Conservation (phyloP, 2,797 vertebrate genomes). For the Schizopygopsis pylzovi region DNA sequence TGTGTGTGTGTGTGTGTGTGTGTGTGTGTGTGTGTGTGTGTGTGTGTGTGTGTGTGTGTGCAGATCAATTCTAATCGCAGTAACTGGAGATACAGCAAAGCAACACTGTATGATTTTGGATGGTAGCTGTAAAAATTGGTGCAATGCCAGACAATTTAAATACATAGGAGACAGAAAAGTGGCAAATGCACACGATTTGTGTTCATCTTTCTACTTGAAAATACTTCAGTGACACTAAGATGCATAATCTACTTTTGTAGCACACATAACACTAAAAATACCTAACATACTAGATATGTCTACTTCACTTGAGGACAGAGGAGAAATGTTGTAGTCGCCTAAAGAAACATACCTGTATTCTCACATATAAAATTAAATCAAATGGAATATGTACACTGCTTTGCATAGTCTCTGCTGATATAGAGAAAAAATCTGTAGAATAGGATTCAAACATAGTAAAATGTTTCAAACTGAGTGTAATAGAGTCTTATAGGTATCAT, state of each 20-base stretch:
- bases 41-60: neutral
- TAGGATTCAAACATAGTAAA: neutral
- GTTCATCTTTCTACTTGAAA: neutral
- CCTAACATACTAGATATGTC: neutral
- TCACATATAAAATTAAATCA: no score
- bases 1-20: no score
- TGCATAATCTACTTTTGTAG: neutral
- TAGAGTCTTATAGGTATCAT: neutral
- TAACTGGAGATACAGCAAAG: neutral
- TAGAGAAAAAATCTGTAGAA: neutral
- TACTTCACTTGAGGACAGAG: neutral
- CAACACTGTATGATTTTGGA: neutral
- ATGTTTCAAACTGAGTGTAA: neutral
- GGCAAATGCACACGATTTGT: neutral
- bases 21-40: neutral
- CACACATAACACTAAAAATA: neutral
- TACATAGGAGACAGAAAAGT: neutral
- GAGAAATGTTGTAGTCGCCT: neutral
- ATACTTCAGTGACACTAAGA: neutral
- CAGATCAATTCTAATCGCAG: neutral
- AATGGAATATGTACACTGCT: neutral
- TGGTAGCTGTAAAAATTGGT: neutral
- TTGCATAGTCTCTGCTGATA: neutral
- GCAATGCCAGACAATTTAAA: neutral
- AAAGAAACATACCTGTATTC: no score